Conservation (phyloP, 1,140 invertebrate species). For the Anagrus nilaparvatae region DNA sequence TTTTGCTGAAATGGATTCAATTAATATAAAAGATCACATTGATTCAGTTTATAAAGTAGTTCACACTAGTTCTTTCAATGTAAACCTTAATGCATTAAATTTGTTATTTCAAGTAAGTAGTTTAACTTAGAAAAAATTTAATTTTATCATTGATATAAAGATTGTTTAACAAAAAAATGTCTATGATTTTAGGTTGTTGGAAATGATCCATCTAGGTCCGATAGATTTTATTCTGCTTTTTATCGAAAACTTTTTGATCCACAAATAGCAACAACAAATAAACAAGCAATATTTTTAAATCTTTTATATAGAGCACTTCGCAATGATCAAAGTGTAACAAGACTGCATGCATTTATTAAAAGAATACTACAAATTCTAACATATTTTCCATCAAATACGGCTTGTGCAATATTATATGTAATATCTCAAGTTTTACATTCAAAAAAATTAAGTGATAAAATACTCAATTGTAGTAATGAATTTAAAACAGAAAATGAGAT, state of each 20-base stretch:
- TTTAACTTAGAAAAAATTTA: neutral
- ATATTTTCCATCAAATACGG: conserved; percentile 40
- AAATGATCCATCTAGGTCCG: conserved; percentile 25
- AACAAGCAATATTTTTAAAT: conserved; percentile 77
- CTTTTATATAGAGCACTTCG: conserved; percentile 78
- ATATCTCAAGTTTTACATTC: conserved; percentile 57
- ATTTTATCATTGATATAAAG: neutral
- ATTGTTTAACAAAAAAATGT: conserved; percentile 5
- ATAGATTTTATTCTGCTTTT: conserved; percentile 78
- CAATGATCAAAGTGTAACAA: conserved; percentile 58
- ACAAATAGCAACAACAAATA: conserved; percentile 60
- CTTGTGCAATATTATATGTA: conserved; percentile 68
- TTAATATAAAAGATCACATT: conserved; percentile 56
- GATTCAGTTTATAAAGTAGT: conserved; percentile 84
- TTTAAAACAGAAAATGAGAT: conserved; percentile 21
- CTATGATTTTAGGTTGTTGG: conserved; percentile 35
- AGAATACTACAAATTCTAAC: conserved; percentile 68
- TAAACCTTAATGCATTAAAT: conserved; percentile 76
- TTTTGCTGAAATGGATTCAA: conserved; percentile 52
- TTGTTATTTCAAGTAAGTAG: conserved; percentile 70
- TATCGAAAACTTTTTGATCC: conserved; percentile 80
- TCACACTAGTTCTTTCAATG: conserved; percentile 72
- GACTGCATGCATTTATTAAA: conserved; percentile 82
- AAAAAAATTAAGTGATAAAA: conserved; percentile 20
- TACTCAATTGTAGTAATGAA: conserved; percentile 3